Conservation (phyloP, 2,113 vertebrate genomes). For the Silurus asotus region DNA sequence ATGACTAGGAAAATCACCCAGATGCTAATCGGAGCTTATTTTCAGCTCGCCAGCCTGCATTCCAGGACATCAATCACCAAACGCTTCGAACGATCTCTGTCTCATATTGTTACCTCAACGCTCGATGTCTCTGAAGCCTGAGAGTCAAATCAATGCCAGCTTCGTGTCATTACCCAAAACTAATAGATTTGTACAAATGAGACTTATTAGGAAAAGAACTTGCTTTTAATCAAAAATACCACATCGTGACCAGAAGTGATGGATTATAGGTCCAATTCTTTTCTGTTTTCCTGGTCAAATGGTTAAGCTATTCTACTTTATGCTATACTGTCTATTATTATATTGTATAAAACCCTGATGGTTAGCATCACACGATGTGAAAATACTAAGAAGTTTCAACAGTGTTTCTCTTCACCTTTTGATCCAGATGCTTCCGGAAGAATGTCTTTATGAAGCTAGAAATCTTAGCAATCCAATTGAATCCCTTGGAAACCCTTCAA, state of each 20-base stretch:
- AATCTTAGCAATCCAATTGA: too few species aligned
- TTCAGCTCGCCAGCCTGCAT: conserved; percentile 11
- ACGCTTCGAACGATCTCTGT: not conserved
- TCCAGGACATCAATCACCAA: conserved; percentile 28
- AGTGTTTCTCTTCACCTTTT: not conserved
- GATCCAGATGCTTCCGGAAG: too few species aligned
- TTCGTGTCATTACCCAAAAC: not conserved
- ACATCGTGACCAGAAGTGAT: not conserved
- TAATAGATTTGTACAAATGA: conserved; percentile 14
- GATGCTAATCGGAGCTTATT: conserved; percentile 34
- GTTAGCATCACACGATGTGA: not conserved
- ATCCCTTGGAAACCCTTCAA: too few species aligned
- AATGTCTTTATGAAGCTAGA: too few species aligned
- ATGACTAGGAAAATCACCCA: conserved; percentile 24
- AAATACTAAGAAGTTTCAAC: not conserved
- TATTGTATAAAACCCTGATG: not conserved
- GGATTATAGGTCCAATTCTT: not conserved
- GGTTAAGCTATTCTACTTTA: not conserved
- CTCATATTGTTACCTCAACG: not conserved
- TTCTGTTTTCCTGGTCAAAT: not conserved
- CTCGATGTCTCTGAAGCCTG: not conserved
- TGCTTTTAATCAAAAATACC: not conserved
- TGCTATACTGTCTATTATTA: not conserved
- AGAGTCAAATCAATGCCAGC: not conserved
- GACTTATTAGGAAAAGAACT: conserved; percentile 3